Evolutionary conservation across 2,797 vertebrate species (phyloP).

Genomic region (Eulemur mongoz): DNA sequence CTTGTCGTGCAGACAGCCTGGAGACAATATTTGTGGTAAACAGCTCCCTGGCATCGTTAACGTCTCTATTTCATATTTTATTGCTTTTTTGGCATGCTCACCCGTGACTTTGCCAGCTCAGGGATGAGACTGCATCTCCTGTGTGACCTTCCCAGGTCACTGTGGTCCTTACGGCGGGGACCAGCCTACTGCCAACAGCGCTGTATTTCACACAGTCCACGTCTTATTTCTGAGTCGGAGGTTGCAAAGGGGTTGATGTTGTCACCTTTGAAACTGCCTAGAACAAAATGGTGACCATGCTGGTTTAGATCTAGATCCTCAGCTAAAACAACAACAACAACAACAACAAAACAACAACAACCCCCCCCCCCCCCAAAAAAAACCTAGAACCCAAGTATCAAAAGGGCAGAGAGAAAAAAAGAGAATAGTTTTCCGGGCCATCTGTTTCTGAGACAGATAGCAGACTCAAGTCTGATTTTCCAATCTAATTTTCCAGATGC

Average conservation of each 20-base stretch:
- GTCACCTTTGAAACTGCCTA: neutral
- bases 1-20: neutral
- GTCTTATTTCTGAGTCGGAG: neutral
- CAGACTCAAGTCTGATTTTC: neutral
- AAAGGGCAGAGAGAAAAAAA: neutral
- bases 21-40: conserved; percentile 57
- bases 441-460: neutral
- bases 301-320: neutral
- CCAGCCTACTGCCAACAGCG: neutral
- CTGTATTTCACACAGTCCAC: neutral
- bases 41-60: conserved; percentile 49
- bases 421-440: neutral
- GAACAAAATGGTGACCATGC: neutral
- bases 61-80: conserved; percentile 52
- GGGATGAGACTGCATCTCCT: neutral
- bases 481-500: neutral
- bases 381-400: neutral
- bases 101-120: neutral
- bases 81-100: conserved; percentile 54
- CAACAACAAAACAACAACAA: neutral
- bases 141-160: neutral
- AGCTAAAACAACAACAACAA: neutral
- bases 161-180: neutral
- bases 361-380: too few species aligned
- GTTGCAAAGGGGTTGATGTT: neutral